A percentile compares a stretch with the other conserved stretches of the same genome.
phyloP scores from a whole-genome alignment of 2,888 invertebrate species.

The Xylocampa areola region DNA sequence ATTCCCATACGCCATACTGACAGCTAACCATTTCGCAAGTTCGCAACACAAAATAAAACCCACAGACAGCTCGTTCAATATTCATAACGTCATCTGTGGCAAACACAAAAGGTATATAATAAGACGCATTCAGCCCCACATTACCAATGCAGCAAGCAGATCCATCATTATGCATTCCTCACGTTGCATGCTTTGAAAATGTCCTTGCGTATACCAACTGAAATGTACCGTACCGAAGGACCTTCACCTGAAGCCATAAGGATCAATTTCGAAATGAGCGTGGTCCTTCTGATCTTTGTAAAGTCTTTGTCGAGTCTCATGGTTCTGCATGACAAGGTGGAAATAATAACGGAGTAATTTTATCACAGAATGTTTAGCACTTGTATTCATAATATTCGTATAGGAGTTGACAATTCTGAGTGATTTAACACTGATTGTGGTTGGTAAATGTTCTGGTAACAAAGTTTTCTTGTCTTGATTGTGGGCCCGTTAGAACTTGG shows the following conservation, averaged over 20 bases:
- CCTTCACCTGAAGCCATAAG: conserved; percentile 23
- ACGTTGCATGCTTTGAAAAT: conserved; percentile 70
- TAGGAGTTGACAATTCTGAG: conserved; percentile 49
- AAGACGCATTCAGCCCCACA: conserved; percentile 61
- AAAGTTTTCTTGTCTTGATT: conserved; percentile 45
- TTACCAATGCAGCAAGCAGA: conserved; percentile 76
- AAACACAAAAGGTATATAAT: conserved; percentile 70
- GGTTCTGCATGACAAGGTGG: conserved; percentile 60
- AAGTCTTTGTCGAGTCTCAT: conserved; percentile 45
- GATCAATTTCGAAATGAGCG: conserved; percentile 23
- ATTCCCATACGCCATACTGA: conserved; percentile 19
- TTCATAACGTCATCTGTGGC: conserved; percentile 66
- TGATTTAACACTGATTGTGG: conserved; percentile 52
- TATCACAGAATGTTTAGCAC: conserved; percentile 53
- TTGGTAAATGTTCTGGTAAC: conserved; percentile 34
- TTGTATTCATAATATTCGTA: conserved; percentile 52
- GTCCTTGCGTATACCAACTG: conserved; percentile 66
- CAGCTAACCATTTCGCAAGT: conserved; percentile 42
- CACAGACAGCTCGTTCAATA: conserved; percentile 62
- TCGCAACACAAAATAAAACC: conserved; percentile 56
- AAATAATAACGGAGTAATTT: conserved; percentile 62
- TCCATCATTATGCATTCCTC: conserved; percentile 76
- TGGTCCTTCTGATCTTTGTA: conserved; percentile 22
- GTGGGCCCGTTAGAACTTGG: conserved; percentile 33
- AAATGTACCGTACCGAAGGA: conserved; percentile 26